A percentile compares a stretch with the other conserved stretches of the same genome.
Conservation (phyloP, 2,113 vertebrate genomes). For the Paradisaea rubra region DNA sequence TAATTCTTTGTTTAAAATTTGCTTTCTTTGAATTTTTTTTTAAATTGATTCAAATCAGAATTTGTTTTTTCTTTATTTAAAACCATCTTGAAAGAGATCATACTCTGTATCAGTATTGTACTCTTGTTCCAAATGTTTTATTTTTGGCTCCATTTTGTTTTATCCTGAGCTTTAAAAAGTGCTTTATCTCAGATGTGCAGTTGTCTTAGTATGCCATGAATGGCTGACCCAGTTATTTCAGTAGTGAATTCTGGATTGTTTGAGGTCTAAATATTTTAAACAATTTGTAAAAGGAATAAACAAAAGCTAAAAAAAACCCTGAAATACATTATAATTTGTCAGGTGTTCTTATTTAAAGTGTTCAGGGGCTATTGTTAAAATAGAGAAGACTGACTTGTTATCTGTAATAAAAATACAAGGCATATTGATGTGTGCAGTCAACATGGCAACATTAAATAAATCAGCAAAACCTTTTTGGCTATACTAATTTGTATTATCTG, state of each 20-base stretch:
- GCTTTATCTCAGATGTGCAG: not conserved
- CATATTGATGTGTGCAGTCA: not conserved
- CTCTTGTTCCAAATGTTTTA: not conserved
- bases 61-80: no score
- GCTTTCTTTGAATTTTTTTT: not conserved
- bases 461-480: not conserved
- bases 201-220: not conserved
- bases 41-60: not conserved
- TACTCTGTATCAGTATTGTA: not conserved
- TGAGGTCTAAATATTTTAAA: not conserved
- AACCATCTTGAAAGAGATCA: not conserved
- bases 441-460: not conserved
- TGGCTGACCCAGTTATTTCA: not conserved
- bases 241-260: not conserved
- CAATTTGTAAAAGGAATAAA: not conserved
- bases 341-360: not conserved
- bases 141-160: not conserved
- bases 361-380: not conserved
- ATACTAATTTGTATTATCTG: not conserved
- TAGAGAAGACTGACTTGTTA: not conserved
- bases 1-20: not conserved
- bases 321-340: not conserved
- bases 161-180: not conserved
- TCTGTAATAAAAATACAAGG: not conserved
- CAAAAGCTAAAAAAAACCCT: not conserved